Base-by-base conservation (phyloP, 2,113 vertebrate genomes). In the Lagopus leucura region DNA sequence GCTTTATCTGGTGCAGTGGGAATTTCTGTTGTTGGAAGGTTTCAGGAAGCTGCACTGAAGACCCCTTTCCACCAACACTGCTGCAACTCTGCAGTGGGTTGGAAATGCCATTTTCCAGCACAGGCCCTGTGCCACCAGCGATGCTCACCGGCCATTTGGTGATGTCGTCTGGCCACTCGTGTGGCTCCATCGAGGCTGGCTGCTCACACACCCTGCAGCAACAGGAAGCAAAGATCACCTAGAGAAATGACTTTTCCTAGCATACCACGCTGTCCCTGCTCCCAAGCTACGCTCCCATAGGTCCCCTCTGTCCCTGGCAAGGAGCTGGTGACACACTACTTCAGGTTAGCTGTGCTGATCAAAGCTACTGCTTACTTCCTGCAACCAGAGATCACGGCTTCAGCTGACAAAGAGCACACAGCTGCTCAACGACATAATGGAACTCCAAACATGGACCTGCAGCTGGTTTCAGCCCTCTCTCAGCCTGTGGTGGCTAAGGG, bases 121-220 rank as follows among this genome's bases (percentile, higher is more conserved):
- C 10, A 38, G 18, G 50, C 79, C 54, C 36, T 9, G 42, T n/a
- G 43, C 20, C 50, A 11, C 30, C 2, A 2, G 40, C 0, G 0
- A 45, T 43, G 97, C 99, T 98, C 97, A 99, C 99, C 50, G 99
- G 99, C 99, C 99, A 99, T 88, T 99, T 99, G 95, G 99, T 99
- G 98, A 99, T 99, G 97, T 99, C 99, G 94, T 99, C 99, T 2
- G 99, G 98, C 99, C 99, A 99, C 90, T 99, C 99, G 1, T 99
- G 99, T 2, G 99, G 99, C 24, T 98, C 96, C 85, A 98, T 98
- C 0, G 99, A 99, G 66, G 98, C 99, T 11, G 99, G 99, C 95
- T 99, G 99, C 47, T 99, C 98, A 97, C 99, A 99, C 40, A 98
- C 99, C 97, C 99, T 99, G 97, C 47, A 52, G 32, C 58, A 80